Conservation (phyloP, 2,113 vertebrate genomes). For the Chloroceryle aenea region DNA sequence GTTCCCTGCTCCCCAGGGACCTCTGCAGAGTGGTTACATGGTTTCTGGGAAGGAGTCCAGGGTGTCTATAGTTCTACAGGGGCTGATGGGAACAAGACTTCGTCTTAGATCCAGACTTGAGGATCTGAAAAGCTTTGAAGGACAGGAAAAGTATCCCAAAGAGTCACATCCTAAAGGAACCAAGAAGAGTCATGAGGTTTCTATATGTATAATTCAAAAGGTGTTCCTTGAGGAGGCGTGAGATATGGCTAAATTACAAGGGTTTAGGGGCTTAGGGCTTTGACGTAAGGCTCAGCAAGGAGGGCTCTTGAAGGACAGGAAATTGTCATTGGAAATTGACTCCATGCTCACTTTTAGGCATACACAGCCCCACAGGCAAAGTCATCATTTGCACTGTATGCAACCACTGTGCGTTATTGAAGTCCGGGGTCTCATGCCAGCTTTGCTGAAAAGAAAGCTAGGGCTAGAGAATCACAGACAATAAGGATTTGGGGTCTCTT, state of each 20-base stretch:
- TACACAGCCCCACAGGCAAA: neutral
- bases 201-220: neutral
- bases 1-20: neutral
- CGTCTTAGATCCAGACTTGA: neutral
- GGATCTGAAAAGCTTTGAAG: neutral
- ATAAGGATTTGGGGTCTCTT: neutral
- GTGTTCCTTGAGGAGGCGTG: neutral
- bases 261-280: neutral
- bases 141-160: neutral
- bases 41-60: neutral
- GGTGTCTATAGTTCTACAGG: neutral
- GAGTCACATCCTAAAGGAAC: neutral
- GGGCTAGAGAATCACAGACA: neutral
- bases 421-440: neutral
- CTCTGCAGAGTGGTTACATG: neutral
- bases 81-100: neutral
- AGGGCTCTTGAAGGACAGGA: neutral
- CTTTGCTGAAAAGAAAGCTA: neutral
- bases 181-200: neutral
- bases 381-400: neutral
- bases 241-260: neutral
- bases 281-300: neutral
- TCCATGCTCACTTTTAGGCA: neutral
- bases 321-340: neutral
- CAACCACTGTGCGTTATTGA: neutral